phyloP scores from a whole-genome alignment of 2,888 invertebrate species.

The Papilio gigon region DNA sequence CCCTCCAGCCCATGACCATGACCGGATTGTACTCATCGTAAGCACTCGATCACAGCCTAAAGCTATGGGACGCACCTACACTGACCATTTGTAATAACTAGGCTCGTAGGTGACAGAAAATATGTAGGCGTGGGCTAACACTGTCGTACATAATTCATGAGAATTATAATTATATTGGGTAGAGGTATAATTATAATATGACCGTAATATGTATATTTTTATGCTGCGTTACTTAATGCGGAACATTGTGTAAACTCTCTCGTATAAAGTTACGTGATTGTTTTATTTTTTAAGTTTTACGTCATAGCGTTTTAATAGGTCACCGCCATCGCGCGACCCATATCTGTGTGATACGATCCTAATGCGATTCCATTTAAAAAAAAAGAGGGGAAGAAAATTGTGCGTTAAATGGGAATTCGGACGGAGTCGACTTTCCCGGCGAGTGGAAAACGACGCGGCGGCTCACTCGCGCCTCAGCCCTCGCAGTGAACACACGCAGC shows the following conservation, averaged over 20 bases:
- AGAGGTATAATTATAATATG: slow-evolving; percentile 19
- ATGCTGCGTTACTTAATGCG: slow-evolving; percentile 15
- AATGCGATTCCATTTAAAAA: slow-evolving; percentile 57
- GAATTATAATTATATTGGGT: slow-evolving; percentile 9
- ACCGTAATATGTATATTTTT: slow-evolving; percentile 19
- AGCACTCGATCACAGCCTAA: slow-evolving; percentile 27
- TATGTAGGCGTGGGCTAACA: slow-evolving; percentile 8
- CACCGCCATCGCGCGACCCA: slow-evolving; percentile 28
- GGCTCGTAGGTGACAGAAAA: slow-evolving; percentile 17
- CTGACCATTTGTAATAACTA: slow-evolving; percentile 21
- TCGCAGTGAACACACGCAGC: slow-evolving; percentile 61
- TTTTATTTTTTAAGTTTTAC: slow-evolving; percentile 30
- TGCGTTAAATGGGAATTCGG: slow-evolving; percentile 54
- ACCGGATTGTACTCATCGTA: slow-evolving; percentile 45
- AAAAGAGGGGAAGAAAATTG: slow-evolving; percentile 54
- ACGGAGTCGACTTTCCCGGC: slow-evolving; percentile 66
- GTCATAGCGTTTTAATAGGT: slow-evolving; percentile 30
- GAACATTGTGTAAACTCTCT: slow-evolving; percentile 12
- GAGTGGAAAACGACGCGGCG: slow-evolving; percentile 60
- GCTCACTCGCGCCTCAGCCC: slow-evolving; percentile 52
- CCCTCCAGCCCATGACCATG: slow-evolving; percentile 44
- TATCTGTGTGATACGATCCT: slow-evolving; percentile 42
- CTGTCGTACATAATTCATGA: slow-evolving; percentile 17
- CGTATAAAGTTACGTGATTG: slow-evolving; percentile 29
- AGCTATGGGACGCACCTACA: slow-evolving; percentile 38